Evolutionary conservation across 2,797 vertebrate species (phyloP).

Genomic region (Naso thynnoides): DNA sequence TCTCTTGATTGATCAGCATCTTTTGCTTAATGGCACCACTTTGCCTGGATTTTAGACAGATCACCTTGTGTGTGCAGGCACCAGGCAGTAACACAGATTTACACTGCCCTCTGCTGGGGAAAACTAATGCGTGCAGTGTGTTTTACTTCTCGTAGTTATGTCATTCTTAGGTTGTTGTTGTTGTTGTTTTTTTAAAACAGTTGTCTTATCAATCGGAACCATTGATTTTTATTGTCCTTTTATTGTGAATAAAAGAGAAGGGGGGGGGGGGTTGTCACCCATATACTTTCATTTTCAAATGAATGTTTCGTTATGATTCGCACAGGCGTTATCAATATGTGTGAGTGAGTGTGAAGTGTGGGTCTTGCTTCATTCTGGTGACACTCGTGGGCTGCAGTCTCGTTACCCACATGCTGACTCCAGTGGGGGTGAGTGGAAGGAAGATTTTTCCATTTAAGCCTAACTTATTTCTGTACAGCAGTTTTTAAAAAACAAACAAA

Average conservation of each 20-base stretch:
- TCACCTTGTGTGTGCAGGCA: neutral
- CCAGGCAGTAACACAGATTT: neutral
- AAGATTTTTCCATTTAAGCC: neutral
- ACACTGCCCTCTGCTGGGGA: conserved; percentile 51
- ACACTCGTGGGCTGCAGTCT: neutral
- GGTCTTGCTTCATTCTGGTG: neutral
- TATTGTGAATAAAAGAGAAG: neutral
- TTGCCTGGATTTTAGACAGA: neutral
- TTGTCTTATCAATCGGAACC: conserved; percentile 4
- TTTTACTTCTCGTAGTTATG: neutral
- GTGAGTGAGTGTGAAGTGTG: conserved; percentile 1
- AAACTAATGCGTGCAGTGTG: rapidly evolving
- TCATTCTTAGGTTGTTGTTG: too few species aligned
- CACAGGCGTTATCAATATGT: neutral
- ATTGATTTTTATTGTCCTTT: neutral
- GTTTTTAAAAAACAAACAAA: too few species aligned
- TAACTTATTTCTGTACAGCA: neutral
- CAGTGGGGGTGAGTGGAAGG: neutral
- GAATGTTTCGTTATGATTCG: conserved; percentile 49
- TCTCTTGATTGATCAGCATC: neutral
- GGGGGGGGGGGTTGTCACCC: conserved; percentile 22
- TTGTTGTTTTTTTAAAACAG: neutral
- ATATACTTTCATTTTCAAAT: conserved; percentile 65
- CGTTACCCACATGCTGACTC: neutral
- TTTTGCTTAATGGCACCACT: neutral